Evolutionary conservation across 2,888 invertebrate species (phyloP).

Genomic region (Deladenus siricidicola): DNA sequence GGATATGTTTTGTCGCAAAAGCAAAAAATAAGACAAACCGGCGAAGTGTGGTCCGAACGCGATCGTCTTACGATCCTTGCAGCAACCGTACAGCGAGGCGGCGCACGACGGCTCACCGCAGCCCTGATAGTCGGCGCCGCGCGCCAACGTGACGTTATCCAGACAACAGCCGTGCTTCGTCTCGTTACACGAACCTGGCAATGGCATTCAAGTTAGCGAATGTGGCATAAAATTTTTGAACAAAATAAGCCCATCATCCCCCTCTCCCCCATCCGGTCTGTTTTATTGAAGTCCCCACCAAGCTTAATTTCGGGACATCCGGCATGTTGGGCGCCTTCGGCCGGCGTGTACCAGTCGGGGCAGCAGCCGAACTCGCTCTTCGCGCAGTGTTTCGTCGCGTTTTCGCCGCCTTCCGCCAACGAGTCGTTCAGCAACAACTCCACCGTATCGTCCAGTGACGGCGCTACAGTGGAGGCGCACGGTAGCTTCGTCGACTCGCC

Average conservation of each 20-base stretch:
- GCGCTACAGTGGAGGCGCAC: conserved; percentile 9
- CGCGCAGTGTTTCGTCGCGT: conserved; percentile 45
- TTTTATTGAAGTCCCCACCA: conserved; percentile 21
- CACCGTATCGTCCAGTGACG: conserved; percentile 11
- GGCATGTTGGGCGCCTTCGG: conserved; percentile 45
- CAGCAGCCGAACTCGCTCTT: conserved; percentile 54
- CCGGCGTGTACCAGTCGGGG: conserved; percentile 53
- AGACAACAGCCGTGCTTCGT: conserved; percentile 77
- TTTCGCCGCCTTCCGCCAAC: conserved; percentile 35
- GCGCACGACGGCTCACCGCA: conserved; percentile 60
- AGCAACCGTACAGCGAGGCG: conserved; percentile 56
- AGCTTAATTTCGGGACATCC: conserved; percentile 48
- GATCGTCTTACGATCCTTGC: conserved; percentile 56
- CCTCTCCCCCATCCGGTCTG: no score
- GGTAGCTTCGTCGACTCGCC: conserved; percentile 24
- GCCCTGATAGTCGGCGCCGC: conserved; percentile 71
- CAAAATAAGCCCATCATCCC: no score
- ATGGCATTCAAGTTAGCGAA: no score
- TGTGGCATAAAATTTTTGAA: no score
- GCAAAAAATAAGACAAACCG: no score
- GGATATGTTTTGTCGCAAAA: no score
- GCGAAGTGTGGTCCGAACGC: conserved; percentile 54
- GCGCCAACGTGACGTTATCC: conserved; percentile 72
- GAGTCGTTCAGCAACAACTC: conserved; percentile 14
- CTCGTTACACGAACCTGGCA: conserved; percentile 54